Evolutionary conservation across 2,797 vertebrate species (phyloP), one percentile per base, ranked within the genome.

Genomic region (Malurus splendens): DNA sequence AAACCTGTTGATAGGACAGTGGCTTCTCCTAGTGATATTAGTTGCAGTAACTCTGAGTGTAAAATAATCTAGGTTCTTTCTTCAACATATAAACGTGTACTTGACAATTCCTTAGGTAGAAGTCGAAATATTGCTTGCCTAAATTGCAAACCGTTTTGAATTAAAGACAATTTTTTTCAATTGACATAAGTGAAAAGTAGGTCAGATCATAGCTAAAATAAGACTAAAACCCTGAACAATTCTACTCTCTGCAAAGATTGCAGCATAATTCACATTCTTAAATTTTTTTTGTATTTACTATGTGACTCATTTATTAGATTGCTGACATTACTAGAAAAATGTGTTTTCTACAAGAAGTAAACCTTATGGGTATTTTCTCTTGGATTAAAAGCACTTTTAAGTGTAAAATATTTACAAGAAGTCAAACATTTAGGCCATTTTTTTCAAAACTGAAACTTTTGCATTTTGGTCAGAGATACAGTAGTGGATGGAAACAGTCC

Each of bases 391-490:
- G 1, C 1, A 27, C 33, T 75, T 72, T 78, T 12, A 76, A 57
- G 3, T 23, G 27, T 28, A 51, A 73, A 73, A 15, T 57, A 76
- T 54, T 62, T 28, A 44, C 20, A 62, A 70, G 9, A 22, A 54
- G 4, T 8, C 38, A 28, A 75, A 59, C 2, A 36, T 32, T 50
- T 61, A 56, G 17, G 7, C 10, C 6, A 27, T 66, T 68, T 65
- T 36, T 73, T 73, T 44, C 18, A 64, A 4, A 48, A 61, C 14
- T 48, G 24, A 77, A 70, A 44, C 14, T 60, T 56, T 71, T 48
- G 2, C 14, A 50, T 42, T 12, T 23, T 5, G 11, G 5, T 30
- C 56, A 77, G 56, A 1, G 7, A 73, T 82, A 33, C 0, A 2
- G 16, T 6, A 5, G 3, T 44, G 36, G 68, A 36, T n/a, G 9